Evolutionary conservation across 2,888 invertebrate genomes (phyloP), one percentile per base, ranked within the genome.

Genomic region (Agapostemon virescens): DNA sequence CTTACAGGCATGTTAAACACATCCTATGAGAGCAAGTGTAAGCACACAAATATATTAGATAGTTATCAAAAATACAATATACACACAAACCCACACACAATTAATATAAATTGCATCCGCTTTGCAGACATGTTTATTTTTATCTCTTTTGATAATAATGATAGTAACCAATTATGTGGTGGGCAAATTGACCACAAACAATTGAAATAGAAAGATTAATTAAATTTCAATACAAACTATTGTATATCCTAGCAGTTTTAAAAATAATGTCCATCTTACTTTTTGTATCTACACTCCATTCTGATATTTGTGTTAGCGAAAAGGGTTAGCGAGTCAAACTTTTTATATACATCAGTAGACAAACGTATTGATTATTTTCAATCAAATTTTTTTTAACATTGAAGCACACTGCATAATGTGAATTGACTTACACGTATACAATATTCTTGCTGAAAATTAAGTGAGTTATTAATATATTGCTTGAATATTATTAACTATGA

Each of bases 1-100:
- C 92, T 92, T 92, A 92, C 92, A 92, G 92, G 92, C 92, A 92
- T 92, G 89, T 92, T 91, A 92, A 91, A 90, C 88, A 92, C 90
- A 91, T 92, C 92, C 92, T 92, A 91, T 84, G 90, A 86, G 88
- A 90, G 91, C 89, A 90, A 91, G 88, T 89, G 89, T 89, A 91
- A 92, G 90, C 92, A 92, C 88, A 92, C 89, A 92, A 91, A 91
- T 84, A 89, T 84, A 90, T 87, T 86, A 87, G 85, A 84, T 69
- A 81, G 55, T 78, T 77, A 67, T 84, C 30, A 82, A 77, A 74
- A 83, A 79, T 70, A 77, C 77, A 74, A 33, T 45, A 75, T 42
- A 69, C 64, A 75, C 61, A 79, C 49, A 63, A 78, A 77, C 58
- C 63, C 76, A 71, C 40, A 33, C 66, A 77, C 69, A 77, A 55